Base-by-base conservation (phyloP, 2,113 vertebrate genomes). In the Hucho hucho region DNA sequence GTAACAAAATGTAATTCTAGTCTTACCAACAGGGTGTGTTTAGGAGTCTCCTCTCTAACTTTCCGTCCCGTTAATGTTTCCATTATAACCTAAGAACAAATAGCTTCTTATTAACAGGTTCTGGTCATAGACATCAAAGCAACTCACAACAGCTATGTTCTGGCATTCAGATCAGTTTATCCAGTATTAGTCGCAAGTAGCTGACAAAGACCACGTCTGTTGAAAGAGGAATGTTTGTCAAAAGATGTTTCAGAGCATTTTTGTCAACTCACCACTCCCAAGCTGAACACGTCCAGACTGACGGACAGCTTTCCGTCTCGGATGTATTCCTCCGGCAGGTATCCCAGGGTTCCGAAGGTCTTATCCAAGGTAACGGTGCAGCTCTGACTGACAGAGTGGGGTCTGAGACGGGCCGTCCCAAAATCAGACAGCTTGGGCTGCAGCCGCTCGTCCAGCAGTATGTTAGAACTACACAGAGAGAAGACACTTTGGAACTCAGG, bases 251-350 rank as follows among this genome's bases (percentile, higher is more conserved):
- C 46, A 13, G 46, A 9, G 12, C 37, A 58, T 32, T 28, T 58
- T 7, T 6, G 6, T 9, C 32, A 16, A 90, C 77, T 90, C 78
- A 93, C 91, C 78, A 91, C 92, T 72, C 92, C 88, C 69, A 94
- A 90, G 84, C 94, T 94, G 86, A 93, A 95, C 47, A 93, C 76
- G 0, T 95, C 94, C 46, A 93, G 87, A 79, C 90, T 92, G 61
- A 84, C 22, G n/a, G 88, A 93, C n/a, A 85, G 79, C 78, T 89
- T 95, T 12, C 86, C 83, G 49, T 86, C 88, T 18, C 94, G 88
- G 75, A 94, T 80, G 77, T 91, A 93, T 26, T 95, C 91, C 58
- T 92, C 88, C 1, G 90, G 91, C 80, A 93, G 79, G 74, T 93
- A 93, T 79, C 85, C 93, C 49, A 84, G 74, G 73, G 86, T 89